phyloP scores from a whole-genome alignment of 2,797 vertebrate species.

The Platyrinchus mystaceus region DNA sequence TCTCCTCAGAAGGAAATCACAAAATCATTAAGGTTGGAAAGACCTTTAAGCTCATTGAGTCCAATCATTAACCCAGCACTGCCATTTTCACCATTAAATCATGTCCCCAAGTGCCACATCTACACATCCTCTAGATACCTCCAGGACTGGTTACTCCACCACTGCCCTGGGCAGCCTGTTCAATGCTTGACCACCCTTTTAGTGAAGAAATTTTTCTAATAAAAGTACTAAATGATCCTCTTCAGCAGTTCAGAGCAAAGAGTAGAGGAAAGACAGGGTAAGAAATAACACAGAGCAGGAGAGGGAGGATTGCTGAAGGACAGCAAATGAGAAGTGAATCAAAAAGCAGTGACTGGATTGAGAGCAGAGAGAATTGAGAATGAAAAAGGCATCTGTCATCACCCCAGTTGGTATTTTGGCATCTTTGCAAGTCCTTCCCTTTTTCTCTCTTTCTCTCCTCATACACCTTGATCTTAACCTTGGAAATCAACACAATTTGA shows the following conservation, averaged over 20 bases:
- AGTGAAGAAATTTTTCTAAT: not conserved
- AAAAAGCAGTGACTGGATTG: not conserved
- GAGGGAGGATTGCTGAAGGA: not conserved
- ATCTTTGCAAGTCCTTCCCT: not conserved
- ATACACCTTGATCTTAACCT: not conserved
- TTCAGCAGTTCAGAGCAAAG: not conserved
- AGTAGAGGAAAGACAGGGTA: not conserved
- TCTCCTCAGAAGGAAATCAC: not conserved
- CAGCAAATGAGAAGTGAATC: not conserved
- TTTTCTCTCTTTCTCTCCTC: not conserved
- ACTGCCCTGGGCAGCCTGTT: not conserved
- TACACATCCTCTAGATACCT: rapidly evolving
- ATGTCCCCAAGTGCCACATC: not conserved
- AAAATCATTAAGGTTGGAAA: rapidly evolving
- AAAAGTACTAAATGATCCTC: not conserved
- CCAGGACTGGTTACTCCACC: not conserved
- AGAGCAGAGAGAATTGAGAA: not conserved
- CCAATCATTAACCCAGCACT: not conserved
- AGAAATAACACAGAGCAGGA: not conserved
- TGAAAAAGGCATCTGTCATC: not conserved
- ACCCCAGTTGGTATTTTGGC: not conserved
- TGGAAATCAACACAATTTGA: not conserved
- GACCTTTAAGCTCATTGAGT: rapidly evolving
- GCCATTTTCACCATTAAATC: not conserved
- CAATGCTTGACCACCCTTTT: not conserved